Evolutionary conservation across 2,888 invertebrate species (phyloP).

Genomic region (Microctonus brassicae): DNA sequence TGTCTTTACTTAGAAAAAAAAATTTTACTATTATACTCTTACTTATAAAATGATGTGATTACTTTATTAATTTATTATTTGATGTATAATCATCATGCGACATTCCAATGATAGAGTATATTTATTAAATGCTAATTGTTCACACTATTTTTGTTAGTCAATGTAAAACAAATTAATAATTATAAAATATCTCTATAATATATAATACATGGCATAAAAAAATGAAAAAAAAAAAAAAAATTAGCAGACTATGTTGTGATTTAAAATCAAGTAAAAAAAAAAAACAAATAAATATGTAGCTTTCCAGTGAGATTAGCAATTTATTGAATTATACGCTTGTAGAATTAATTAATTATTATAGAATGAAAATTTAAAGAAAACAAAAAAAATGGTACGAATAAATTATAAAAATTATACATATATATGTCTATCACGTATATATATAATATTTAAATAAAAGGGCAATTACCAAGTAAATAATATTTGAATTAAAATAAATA

Average conservation of each 20-base stretch:
- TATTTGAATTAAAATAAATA: conserved; percentile 5
- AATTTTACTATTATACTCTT: too few relatives aligned
- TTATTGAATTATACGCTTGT: conserved; percentile 36
- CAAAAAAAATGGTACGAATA: conserved; percentile 6
- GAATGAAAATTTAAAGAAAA: neutral
- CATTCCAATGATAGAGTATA: neutral
- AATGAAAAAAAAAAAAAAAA: conserved; percentile 7
- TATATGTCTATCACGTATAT: too few relatives aligned
- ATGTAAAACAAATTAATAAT: neutral
- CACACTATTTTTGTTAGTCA: neutral
- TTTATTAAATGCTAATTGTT: neutral
- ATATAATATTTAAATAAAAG: too few relatives aligned
- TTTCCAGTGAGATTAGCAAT: conserved; percentile 29
- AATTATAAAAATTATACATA: too few relatives aligned
- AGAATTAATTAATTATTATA: conserved; percentile 30
- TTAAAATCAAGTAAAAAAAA: neutral
- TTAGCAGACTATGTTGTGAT: conserved; percentile 4
- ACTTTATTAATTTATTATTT: neutral
- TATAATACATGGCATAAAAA: neutral
- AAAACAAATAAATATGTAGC: conserved; percentile 32
- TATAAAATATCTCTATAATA: neutral
- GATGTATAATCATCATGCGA: neutral
- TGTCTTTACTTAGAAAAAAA: too few relatives aligned
- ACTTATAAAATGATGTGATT: neutral
- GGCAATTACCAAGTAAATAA: conserved; percentile 28